Base-by-base conservation (phyloP, 2,888 invertebrate genomes). In the Trichopoda pennipes region DNA sequence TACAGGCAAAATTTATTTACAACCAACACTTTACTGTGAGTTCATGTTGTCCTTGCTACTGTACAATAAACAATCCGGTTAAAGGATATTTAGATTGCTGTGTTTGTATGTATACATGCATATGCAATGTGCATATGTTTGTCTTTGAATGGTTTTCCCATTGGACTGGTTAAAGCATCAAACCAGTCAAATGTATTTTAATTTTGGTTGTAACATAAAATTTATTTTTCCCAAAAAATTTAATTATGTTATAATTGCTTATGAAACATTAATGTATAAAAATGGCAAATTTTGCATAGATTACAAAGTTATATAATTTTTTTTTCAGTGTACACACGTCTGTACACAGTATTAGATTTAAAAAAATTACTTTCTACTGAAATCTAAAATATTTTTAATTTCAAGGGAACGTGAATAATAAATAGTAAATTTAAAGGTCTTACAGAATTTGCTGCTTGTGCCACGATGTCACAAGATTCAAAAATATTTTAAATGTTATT, bases 171-270 rank as follows among this genome's bases (percentile, higher is more conserved):
- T 56, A 10, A 19, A 66, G 21, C 56, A 51, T 42, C 68, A 63
- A 74, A 42, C 28, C 51, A 28, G 51, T 42, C 72, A 66, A n/a
- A n/a, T 81, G 76, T 73, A 77, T 76, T 81, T 81, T 76, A 76
- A 81, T 81, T 73, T 72, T 63, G 76, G 81, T 73, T 81, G 72
- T 81, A 73, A 28, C 8, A 28, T 28, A 28, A 28, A 28, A 28
- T 28, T 28, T 28, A 81, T 81, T 72, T 63, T 16, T 47, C 6
- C 4, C 16, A 42, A 63, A 73, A 73, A 56, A 56, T 68, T 70
- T 80, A 81, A 81, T 81, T 76, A 81, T 73, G 81, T 81, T 81
- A 73, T 81, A 81, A 81, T 77, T 81, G 60, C 73, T 56, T 81
- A 63, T 81, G 35, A 81, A 81, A 73, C 73, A 73, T 77, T 68